phyloP scores from a whole-genome alignment of 2,888 invertebrate species.

The Macrophya alboannulata region DNA sequence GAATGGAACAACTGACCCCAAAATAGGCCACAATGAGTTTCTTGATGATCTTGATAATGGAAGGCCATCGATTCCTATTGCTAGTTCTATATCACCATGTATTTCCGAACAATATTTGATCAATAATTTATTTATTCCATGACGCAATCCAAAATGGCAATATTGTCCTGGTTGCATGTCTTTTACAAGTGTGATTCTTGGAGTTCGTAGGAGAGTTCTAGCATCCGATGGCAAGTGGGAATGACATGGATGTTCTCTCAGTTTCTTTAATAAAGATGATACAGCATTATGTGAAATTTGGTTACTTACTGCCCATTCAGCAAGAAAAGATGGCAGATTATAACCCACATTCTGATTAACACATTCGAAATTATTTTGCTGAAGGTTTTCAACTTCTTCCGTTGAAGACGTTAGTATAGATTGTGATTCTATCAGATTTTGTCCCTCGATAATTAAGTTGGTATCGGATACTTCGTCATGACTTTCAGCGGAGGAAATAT shows the following conservation, averaged over 20 bases:
- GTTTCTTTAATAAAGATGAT: neutral
- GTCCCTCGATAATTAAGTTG: neutral
- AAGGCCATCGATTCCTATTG: neutral
- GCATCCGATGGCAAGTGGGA: slow-evolving; percentile 9
- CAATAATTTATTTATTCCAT: slow-evolving; percentile 3
- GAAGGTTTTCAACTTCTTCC: neutral
- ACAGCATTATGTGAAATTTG: slow-evolving; percentile 9
- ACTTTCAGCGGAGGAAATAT: neutral
- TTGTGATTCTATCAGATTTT: neutral
- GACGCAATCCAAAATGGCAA: slow-evolving; percentile 8
- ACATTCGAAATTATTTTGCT: neutral
- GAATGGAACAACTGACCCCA: neutral
- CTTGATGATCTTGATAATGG: neutral
- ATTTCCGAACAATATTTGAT: neutral
- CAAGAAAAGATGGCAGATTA: neutral
- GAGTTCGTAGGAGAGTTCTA: slow-evolving; percentile 13
- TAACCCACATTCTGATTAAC: neutral
- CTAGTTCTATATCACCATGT: neutral
- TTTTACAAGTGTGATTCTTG: neutral
- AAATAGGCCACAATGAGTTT: neutral
- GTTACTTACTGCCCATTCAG: neutral
- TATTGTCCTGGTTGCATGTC: slow-evolving; percentile 22
- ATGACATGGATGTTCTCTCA: neutral
- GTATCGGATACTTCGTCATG: neutral
- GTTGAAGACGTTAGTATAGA: neutral